These are phyloP conservation scores for Tupiocoris notatus DNA, from an alignment of 2,888 invertebrate genomes.

Conservation along the genomic window DNA sequence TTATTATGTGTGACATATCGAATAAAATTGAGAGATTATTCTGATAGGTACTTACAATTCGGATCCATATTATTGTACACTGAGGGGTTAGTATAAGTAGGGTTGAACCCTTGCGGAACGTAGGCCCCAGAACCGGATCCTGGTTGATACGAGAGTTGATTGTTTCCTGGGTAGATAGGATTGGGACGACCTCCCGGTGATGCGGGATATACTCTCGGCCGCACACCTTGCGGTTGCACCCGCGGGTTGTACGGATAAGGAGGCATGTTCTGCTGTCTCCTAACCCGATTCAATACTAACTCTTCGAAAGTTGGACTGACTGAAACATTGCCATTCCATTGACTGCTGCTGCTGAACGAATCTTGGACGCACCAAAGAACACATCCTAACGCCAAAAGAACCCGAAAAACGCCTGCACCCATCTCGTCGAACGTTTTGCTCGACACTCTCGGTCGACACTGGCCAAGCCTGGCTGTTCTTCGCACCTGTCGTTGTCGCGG, in stretches of 20 bases:
- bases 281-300: neutral
- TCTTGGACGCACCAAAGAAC: neutral
- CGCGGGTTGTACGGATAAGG: slow-evolving; percentile 22
- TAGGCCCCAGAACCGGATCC: neutral
- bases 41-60: slow-evolving; percentile 9
- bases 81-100: neutral
- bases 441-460: slow-evolving; percentile 1
- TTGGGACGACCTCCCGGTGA: neutral
- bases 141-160: neutral
- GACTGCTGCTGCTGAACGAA: neutral
- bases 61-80: neutral
- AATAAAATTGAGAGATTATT: too few species aligned
- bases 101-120: slow-evolving; percentile 6
- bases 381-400: neutral
- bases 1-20: too few species aligned
- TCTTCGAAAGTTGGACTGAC: neutral
- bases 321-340: neutral
- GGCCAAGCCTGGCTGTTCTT: neutral
- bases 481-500: slow-evolving; percentile 3
- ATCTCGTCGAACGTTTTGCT: slow-evolving; percentile 7
- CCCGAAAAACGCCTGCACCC: neutral
- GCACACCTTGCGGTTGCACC: neutral
- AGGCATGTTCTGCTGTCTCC: slow-evolving; percentile 12
- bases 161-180: neutral
- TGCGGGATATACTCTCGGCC: neutral